Evolutionary conservation across 2,797 vertebrate species (phyloP), one percentile per base, ranked within the genome.

Genomic region (Argya squamiceps): DNA sequence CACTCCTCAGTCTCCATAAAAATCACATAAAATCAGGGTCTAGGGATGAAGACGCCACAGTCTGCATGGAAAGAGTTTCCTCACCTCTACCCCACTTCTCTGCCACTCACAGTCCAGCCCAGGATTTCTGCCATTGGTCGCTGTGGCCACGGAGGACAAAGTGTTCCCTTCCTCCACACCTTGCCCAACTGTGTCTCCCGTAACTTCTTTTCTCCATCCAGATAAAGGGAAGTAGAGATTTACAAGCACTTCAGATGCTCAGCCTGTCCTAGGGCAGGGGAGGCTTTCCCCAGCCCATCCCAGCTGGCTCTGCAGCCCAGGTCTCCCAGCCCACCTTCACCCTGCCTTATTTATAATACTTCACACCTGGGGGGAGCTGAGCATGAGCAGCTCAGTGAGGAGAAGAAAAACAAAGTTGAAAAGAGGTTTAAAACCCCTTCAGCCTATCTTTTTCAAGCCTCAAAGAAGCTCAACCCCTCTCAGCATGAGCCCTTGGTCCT

Each of bases 231-330:
- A 82, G n/a, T 12, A 32, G 18, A 47, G 22, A 32, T 39, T 88
- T 39, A 47, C 70, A 26, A 55, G 32, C 3, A 0, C n/a, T 71
- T 37, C 36, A 37, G n/a, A 21, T 69, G 19, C 43, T 76, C 59
- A 46, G 44, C 30, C 16, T 1, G 0, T 55, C 55, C 21, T 41
- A 15, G 59, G 37, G 21, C 30, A 41, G 10, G 14, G 0, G 15
- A 88, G 12, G 27, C 47, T 75, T 69, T 50, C 32, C 24, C 41
- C 56, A 60, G 29, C 49, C 58, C 46, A 18, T n/a, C 32, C 15
- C 44, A 37, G 21, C 56, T 41, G 11, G 16, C 6, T 74, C 59
- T 49, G 75, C 34, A 93, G 78, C 67, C 46, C 69, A 43, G 23
- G 4, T 39, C 47, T 83, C 69, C 46, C 78, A 79, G 55, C 75